A percentile compares a stretch with the other conserved stretches of the same genome.
These are phyloP conservation scores for Protodeltote pygarga DNA, from an alignment of 2,888 invertebrate genomes.

Conservation along the genomic window DNA sequence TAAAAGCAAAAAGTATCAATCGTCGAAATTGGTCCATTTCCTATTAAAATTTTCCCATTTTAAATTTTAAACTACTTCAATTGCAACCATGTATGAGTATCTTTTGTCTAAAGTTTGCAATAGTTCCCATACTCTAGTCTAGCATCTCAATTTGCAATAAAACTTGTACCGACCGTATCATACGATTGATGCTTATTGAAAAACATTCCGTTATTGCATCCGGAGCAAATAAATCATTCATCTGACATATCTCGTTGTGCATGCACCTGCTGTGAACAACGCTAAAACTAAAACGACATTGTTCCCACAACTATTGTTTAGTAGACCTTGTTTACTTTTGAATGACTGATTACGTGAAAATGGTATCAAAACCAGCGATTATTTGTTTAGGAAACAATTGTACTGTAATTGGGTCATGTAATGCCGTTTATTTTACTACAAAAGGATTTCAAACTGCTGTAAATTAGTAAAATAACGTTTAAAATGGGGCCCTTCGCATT, in stretches of 20 bases:
- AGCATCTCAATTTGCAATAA: constrained; percentile 25
- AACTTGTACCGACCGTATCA: constrained; percentile 37
- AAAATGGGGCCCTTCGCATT: background rate
- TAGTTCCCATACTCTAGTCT: constrained; percentile 17
- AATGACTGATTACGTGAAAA: constrained; percentile 37
- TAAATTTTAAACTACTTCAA: too few species aligned
- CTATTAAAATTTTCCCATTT: too few species aligned
- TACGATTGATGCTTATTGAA: constrained; percentile 44
- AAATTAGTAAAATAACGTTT: background rate
- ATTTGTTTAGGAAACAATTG: constrained; percentile 29
- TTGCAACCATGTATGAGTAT: too few species aligned
- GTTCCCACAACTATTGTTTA: constrained; percentile 30
- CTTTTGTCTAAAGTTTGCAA: constrained; percentile 28
- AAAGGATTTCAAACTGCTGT: background rate
- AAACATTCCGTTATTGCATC: constrained; percentile 40
- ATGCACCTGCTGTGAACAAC: constrained; percentile 49
- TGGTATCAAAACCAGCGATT: constrained; percentile 15
- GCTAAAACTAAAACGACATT: constrained; percentile 14
- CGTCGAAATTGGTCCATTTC: too few species aligned
- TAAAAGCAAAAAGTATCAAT: too few species aligned
- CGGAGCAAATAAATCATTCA: constrained; percentile 49
- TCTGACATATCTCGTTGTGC: constrained; percentile 41
- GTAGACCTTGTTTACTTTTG: constrained; percentile 22
- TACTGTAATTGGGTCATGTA: constrained; percentile 17
- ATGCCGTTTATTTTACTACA: background rate